phyloP scores from a whole-genome alignment of 2,113 vertebrate genomes.

The Probosciger aterrimus region DNA sequence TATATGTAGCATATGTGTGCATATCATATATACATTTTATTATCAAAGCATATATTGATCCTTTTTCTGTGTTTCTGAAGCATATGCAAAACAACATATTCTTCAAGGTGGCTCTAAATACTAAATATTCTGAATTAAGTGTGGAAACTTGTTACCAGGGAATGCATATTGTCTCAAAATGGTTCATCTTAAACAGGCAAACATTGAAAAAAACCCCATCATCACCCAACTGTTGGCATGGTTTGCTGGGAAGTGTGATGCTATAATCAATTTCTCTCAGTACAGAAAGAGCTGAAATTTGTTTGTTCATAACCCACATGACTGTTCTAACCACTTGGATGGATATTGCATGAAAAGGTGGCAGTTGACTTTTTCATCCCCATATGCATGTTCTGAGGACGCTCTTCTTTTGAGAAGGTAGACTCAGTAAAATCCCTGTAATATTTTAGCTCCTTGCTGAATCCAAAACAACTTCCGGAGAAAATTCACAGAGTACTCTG shows the following conservation, averaged over 20 bases:
- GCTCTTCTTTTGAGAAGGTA: not conserved
- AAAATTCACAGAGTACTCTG: not conserved
- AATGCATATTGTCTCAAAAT: not conserved
- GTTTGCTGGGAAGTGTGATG: not conserved
- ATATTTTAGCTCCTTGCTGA: not conserved
- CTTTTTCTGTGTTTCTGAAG: not conserved
- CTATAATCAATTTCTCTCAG: not conserved
- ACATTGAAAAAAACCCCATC: not conserved
- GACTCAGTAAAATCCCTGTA: not conserved
- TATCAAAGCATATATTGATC: not conserved
- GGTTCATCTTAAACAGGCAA: not conserved
- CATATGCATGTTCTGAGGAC: not conserved
- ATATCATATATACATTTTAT: not conserved
- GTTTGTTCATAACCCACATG: not conserved
- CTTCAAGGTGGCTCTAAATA: not conserved
- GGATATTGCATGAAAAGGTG: not conserved
- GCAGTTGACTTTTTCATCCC: not conserved
- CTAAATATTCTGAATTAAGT: not conserved
- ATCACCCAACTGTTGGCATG: fast-evolving
- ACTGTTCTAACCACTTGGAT: not conserved
- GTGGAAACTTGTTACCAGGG: not conserved
- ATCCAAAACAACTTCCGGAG: not conserved
- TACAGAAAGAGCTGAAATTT: not conserved
- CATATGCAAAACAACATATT: not conserved
- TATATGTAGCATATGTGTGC: not conserved